Evolutionary conservation across 1,140 invertebrate genomes (phyloP), one percentile per base, ranked within the genome.

Genomic region (Ruditapes philippinarum): DNA sequence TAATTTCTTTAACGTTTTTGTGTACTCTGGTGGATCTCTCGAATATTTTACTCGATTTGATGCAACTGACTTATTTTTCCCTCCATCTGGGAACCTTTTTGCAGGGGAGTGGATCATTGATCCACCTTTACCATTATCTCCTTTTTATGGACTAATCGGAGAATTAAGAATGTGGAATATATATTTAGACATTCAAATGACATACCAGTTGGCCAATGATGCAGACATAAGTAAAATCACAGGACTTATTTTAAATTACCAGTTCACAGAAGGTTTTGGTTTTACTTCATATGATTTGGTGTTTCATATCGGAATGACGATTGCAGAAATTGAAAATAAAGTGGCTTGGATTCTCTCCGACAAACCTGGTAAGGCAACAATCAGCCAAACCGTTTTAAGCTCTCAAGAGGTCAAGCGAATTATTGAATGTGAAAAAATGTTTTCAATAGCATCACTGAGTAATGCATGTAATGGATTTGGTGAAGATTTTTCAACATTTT

Each of bases 101-200:
- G 19, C 87, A 25, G 84, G 89, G 14, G 40, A 40, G n/a, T 80
- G 83, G 83, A 54, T 36, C 0, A 83, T 73, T 12, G 57, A 79
- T 22, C 62, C 78, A 42, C 65, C 68, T 38, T 22, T 74, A 17
- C 22, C 31, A n/a, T 42, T 82, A 62, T 25, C n/a, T 22, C 25
- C n/a, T 42, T 90, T 87, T 54, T n/a, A 40, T 45, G 90, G 90
- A 14, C 33, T 70, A 0, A 81, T 91, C 22, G 90, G 88, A 31
- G 54, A 82, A 57, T 38, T 91, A 2, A 76, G 90, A 40, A 38
- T 91, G 25, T 91, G 90, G 90, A 90, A 91, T 36, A 45, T 82
- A 25, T 68, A 49, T 28, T 62, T 91, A 42, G 49, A 81, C 25
- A 54, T n/a, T 9, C 38, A 82, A 1, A 57, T 83, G 17, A 28